phyloP scores from a whole-genome alignment of 2,888 invertebrate genomes.

The Stramonita haemastoma region DNA sequence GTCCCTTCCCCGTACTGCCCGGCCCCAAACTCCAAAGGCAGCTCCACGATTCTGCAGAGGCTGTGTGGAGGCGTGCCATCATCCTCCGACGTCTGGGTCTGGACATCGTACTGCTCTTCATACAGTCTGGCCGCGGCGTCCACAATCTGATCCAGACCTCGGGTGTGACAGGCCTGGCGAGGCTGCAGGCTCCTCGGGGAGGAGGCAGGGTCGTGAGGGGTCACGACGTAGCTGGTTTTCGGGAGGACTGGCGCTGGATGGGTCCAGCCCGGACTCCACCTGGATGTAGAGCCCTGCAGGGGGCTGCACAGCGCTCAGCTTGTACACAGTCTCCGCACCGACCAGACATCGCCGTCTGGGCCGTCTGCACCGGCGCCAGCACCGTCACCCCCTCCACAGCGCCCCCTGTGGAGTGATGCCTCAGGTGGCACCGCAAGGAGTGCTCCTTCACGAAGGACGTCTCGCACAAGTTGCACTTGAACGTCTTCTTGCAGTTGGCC shows the following conservation, averaged over 20 bases:
- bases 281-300: conserved; percentile 29
- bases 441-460: conserved; percentile 78
- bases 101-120: conserved; percentile 43
- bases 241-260: neutral
- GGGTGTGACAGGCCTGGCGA: neutral
- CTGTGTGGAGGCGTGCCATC: neutral
- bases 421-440: conserved; percentile 77
- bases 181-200: neutral
- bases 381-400: neutral
- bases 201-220: neutral
- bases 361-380: neutral
- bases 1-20: neutral
- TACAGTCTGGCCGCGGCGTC: conserved; percentile 48
- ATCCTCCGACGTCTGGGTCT: neutral
- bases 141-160: conserved; percentile 47
- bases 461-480: conserved; percentile 74
- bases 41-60: conserved; percentile 25
- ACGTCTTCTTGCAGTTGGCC: conserved; percentile 67
- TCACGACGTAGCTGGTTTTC: conserved; percentile 15
- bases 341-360: neutral
- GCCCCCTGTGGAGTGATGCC: conserved; percentile 69
- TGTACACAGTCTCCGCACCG: conserved; percentile 17
- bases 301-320: conserved; percentile 13
- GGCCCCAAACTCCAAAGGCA: conserved; percentile 23
- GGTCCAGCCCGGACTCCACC: conserved; percentile 2